Base-by-base conservation (phyloP, 2,888 invertebrate species). In the Amphipoea oculea region DNA sequence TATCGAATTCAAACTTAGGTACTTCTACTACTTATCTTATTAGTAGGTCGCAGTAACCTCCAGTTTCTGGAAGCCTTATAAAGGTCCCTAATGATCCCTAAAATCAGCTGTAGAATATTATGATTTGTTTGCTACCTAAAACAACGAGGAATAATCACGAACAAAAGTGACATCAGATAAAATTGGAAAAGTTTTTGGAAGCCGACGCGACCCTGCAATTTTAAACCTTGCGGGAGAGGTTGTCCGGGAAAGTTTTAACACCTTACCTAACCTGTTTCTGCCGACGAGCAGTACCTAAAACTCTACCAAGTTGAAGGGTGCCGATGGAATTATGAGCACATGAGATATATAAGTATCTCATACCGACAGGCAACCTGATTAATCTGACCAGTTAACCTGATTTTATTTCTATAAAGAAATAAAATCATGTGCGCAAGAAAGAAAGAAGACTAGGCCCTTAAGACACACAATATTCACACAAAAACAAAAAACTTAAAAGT, bases 101-200 rank as follows among this genome's bases (percentile, higher is more conserved):
- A 54, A 70, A 23, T 14, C 62, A 42, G n/a, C 3, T 45, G 29
- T 20, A 29, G 20, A 14, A 4, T 45, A 14, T 62, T 29, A 14
- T 36, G 14, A 45, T 45, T 45, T 48, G 2, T 5, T 57, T 54
- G 20, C 20, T 9, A 12, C 57, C 20, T 45, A 12, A 45, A 73
- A 60, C 29, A 57, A 45, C 29, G 12, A 42, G 2, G 45, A 23
- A 23, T 12, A 36, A 5, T 12, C n/a, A 45, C 17, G 57, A 73
- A 75, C 23, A 45, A 45, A 23, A 48, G 17, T 12, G 57, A 40
- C 20, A 48, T 12, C 60, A 3, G 45, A 76, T 23, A 5, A 36
- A 75, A 60, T 73, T 60, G 60, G 36, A 75, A 74, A 48, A 76
- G 36, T 74, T 74, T 74, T n/a, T 20, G 42, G 7, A 12, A 36